These are phyloP conservation scores for Nanorana parkeri DNA, from an alignment of 2,113 vertebrate species.

Conservation along the genomic window DNA sequence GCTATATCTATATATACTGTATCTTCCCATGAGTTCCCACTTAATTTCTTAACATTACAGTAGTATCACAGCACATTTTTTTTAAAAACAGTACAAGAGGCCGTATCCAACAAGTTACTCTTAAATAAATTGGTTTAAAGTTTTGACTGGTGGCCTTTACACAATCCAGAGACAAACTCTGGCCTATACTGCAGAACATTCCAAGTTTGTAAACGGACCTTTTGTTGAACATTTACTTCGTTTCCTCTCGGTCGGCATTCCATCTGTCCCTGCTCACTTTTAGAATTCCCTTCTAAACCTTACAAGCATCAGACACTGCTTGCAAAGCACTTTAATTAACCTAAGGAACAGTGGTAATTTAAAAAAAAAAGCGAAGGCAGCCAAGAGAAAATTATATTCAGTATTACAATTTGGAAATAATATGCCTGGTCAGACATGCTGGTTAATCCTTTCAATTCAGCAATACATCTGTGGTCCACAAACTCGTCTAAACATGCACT, in stretches of 20 bases:
- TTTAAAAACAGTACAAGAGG: background rate
- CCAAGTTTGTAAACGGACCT: constrained; percentile 43
- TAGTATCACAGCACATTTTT: background rate
- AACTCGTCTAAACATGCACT: constrained; percentile 56
- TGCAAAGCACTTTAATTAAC: constrained; percentile 57
- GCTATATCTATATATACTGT: too few relatives aligned
- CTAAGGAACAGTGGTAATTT: constrained; percentile 50
- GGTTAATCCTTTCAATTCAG: constrained; percentile 51
- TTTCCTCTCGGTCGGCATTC: background rate
- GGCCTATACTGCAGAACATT: background rate
- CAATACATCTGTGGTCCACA: constrained; percentile 39
- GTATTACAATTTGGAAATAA: constrained; percentile 25
- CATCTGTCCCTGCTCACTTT: constrained; percentile 48
- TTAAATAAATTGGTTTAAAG: background rate
- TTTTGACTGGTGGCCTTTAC: background rate
- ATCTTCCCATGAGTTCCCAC: background rate
- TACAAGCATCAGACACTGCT: constrained; percentile 38
- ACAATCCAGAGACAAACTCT: constrained; percentile 35
- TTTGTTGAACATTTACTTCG: constrained; percentile 30
- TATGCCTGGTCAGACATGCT: constrained; percentile 48
- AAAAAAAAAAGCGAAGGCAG: constrained; percentile 58
- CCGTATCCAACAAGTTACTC: background rate
- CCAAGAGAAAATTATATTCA: constrained; percentile 58
- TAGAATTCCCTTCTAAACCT: constrained; percentile 33
- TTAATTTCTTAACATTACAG: background rate